These are phyloP conservation scores for Sarcoramphus papa DNA, from an alignment of 2,797 vertebrate species.

Conservation along the genomic window DNA sequence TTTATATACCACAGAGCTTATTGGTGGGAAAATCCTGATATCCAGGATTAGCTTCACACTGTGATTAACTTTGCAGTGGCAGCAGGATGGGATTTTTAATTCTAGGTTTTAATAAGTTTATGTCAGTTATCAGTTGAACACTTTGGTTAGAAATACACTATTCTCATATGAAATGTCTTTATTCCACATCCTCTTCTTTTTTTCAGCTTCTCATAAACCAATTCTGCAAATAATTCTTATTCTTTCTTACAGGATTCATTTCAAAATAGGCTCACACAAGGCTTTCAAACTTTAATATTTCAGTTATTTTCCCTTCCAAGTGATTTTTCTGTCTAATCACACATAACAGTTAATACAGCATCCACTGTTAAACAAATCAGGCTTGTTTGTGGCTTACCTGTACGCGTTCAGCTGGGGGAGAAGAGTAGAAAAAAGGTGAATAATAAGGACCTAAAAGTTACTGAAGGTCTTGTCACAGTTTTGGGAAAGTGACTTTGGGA, in stretches of 20 bases:
- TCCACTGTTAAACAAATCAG: background rate
- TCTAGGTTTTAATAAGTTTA: constrained; percentile 51
- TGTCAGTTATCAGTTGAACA: constrained; percentile 21
- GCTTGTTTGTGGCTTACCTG: background rate
- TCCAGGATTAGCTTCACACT: constrained; percentile 45
- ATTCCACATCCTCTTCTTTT: background rate
- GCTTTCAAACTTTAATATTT: background rate
- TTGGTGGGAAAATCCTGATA: constrained; percentile 50
- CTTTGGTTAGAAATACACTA: background rate
- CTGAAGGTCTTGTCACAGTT: background rate
- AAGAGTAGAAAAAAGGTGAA: background rate
- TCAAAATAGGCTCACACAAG: background rate
- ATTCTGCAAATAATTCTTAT: background rate
- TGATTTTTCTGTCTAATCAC: background rate
- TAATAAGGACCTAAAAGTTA: background rate
- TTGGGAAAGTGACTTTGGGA: background rate
- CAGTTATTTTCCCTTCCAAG: background rate
- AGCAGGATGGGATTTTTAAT: constrained; percentile 40
- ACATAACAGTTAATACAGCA: background rate
- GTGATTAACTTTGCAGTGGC: constrained; percentile 56
- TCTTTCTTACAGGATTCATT: background rate
- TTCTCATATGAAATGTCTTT: background rate
- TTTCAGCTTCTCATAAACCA: background rate
- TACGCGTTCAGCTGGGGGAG: background rate
- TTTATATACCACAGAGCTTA: constrained; percentile 7